Conservation (phyloP, 2,888 invertebrate genomes). For the Euplagia quadripunctaria region DNA sequence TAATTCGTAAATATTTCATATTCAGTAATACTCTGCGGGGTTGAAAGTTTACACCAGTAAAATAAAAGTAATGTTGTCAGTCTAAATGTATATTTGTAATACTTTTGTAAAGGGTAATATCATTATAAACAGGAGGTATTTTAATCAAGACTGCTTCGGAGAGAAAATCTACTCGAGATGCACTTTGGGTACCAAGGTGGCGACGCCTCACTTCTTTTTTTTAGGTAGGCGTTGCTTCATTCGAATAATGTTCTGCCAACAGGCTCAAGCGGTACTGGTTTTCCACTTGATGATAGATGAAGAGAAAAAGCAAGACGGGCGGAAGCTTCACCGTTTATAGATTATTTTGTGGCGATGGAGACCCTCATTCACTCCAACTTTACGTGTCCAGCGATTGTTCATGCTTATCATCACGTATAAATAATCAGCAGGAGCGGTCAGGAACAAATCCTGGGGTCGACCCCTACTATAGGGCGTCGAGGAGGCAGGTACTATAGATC, state of each 20-base stretch:
- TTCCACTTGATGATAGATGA: background rate
- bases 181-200: too few species aligned
- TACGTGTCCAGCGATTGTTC: too few species aligned
- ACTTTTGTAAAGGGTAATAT: background rate
- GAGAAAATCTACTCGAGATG: too few species aligned
- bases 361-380: background rate
- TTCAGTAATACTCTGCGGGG: background rate
- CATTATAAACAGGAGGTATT: background rate
- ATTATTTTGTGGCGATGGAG: background rate
- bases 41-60: background rate
- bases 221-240: too few species aligned
- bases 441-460: too few species aligned
- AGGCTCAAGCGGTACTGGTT: background rate
- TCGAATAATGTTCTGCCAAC: background rate
- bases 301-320: too few species aligned
- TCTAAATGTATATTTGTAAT: background rate
- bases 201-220: too few species aligned
- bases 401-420: too few species aligned
- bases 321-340: background rate
- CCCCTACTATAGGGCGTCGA: too few species aligned
- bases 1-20: constrained; percentile 3
- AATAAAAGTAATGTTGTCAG: background rate
- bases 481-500: too few species aligned
- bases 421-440: too few species aligned
- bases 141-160: background rate